Conservation (phyloP, 2,888 invertebrate species). For the Polydesmus complanatus region DNA sequence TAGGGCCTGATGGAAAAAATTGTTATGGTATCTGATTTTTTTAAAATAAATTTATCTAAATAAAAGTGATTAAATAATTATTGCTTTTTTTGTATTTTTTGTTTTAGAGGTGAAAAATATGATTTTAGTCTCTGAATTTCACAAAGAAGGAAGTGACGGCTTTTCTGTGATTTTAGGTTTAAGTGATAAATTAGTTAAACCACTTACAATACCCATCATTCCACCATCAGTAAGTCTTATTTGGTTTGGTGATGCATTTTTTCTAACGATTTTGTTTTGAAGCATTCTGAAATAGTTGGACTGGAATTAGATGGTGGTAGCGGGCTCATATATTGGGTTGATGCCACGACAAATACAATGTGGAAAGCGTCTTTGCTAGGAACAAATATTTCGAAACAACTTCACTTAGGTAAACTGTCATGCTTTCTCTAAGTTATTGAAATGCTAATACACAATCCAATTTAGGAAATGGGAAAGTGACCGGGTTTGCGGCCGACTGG, state of each 20-base stretch:
- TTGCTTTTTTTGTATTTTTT: not conserved
- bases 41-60: no score
- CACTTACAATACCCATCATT: slow-evolving; percentile 1
- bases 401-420: not conserved
- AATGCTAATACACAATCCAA: not conserved
- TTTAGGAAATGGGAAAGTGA: not conserved
- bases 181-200: not conserved
- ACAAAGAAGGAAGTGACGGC: slow-evolving; percentile 9
- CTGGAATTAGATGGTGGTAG: slow-evolving; percentile 1
- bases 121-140: slow-evolving; percentile 3
- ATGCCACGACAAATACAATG: slow-evolving; percentile 1
- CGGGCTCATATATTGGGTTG: slow-evolving; percentile 9
- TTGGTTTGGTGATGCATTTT: not conserved
- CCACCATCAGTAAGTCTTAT: slow-evolving; percentile 1
- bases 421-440: no score
- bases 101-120: not conserved
- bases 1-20: not conserved
- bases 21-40: not conserved
- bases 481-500: slow-evolving; percentile 4
- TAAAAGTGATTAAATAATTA: not conserved
- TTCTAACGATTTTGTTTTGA: not conserved
- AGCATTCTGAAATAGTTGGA: slow-evolving; percentile 4
- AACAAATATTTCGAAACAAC: not conserved
- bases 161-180: slow-evolving; percentile 2
- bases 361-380: slow-evolving; percentile 1